These are phyloP conservation scores for Melanogrammus aeglefinus DNA, from an alignment of 2,797 vertebrate species.

Conservation along the genomic window DNA sequence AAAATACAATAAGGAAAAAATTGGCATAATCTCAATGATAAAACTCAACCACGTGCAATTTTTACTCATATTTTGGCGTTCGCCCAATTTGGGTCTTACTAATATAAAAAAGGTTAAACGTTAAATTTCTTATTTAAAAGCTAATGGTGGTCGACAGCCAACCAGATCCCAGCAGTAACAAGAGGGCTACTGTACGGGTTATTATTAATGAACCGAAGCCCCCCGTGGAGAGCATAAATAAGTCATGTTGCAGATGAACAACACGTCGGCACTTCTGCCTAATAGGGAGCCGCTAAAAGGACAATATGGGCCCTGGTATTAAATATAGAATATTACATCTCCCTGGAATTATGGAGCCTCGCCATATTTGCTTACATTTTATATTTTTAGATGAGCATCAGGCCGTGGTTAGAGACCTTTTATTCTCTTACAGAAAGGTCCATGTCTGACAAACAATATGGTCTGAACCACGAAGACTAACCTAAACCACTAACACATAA, in stretches of 20 bases:
- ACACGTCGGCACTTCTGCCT: constrained; percentile 49
- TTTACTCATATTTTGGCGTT: not conserved
- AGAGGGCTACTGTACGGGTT: constrained; percentile 45
- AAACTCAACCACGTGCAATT: too few relatives aligned
- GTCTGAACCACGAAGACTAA: too few relatives aligned
- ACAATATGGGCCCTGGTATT: constrained; percentile 59
- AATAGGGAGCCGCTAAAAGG: constrained; percentile 54
- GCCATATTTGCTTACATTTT: not conserved
- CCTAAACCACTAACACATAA: too few relatives aligned
- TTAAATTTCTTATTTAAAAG: constrained; percentile 19
- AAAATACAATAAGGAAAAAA: not conserved
- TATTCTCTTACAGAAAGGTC: not conserved
- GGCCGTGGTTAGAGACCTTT: too few relatives aligned
- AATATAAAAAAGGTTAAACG: not conserved
- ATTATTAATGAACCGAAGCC: constrained; percentile 73
- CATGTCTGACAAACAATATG: too few relatives aligned
- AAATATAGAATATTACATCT: not conserved
- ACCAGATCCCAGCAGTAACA: constrained; percentile 32
- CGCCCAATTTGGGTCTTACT: not conserved
- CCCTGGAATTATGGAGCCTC: not conserved
- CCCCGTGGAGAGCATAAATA: constrained; percentile 71
- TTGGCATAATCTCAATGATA: not conserved
- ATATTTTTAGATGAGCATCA: not conserved
- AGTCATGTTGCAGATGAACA: constrained; percentile 72
- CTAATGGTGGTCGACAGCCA: constrained; percentile 18